phyloP scores from a whole-genome alignment of 1,140 invertebrate genomes.

The Pachyrhynchus sulphureomaculatus region DNA sequence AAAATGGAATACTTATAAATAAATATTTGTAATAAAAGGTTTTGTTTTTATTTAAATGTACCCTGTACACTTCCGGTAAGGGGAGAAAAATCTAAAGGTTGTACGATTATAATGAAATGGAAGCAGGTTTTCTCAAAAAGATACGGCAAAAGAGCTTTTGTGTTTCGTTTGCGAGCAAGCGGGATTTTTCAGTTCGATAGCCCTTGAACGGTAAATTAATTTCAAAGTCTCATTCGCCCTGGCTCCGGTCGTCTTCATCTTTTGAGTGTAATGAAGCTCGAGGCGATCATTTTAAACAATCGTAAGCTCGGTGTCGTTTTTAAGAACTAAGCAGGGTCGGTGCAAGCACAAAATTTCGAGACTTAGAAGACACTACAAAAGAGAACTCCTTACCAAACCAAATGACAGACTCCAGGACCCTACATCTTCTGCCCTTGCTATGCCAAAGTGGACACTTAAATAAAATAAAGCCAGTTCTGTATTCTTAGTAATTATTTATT shows the following conservation, averaged over 20 bases:
- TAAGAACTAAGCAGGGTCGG: background rate
- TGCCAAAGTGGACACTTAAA: too few species aligned
- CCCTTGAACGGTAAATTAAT: constrained; percentile 32
- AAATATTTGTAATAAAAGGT: too few species aligned
- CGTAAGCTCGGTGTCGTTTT: background rate
- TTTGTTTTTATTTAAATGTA: too few species aligned
- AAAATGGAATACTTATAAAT: too few species aligned
- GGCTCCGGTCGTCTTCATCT: constrained; percentile 21
- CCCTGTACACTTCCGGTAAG: too few species aligned
- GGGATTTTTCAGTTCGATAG: constrained; percentile 30
- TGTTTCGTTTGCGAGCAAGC: constrained; percentile 18
- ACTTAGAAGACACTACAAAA: too few species aligned
- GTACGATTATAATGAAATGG: constrained; percentile 1
- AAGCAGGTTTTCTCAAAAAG: constrained; percentile 3
- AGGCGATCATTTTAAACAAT: constrained; percentile 31
- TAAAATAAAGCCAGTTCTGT: too few species aligned
- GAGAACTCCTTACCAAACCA: too few species aligned
- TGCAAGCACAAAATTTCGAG: too few species aligned
- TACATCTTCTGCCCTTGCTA: too few species aligned
- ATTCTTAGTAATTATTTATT: too few species aligned
- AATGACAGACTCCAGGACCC: too few species aligned
- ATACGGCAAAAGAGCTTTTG: constrained; percentile 15
- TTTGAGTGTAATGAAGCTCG: constrained; percentile 29
- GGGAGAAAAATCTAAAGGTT: background rate
- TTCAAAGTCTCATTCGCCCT: constrained; percentile 17